These are phyloP conservation scores for Neoniphon sammara DNA, from an alignment of 2,797 vertebrate genomes.

Conservation along the genomic window DNA sequence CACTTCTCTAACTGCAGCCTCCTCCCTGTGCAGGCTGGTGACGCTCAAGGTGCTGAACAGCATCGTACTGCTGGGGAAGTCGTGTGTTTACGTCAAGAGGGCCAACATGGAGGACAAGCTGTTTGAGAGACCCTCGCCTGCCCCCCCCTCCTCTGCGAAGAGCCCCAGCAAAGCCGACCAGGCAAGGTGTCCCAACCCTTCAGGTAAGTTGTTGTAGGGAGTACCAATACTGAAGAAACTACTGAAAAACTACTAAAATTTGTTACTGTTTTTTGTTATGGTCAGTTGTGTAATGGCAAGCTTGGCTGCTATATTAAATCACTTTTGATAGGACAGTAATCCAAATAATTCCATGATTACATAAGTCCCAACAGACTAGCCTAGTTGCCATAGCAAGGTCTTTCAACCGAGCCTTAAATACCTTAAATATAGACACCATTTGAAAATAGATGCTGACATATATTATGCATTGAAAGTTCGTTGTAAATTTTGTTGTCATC, in stretches of 20 bases:
- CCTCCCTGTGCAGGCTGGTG: slow-evolving; percentile 84
- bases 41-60: slow-evolving; percentile 96
- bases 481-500: neutral
- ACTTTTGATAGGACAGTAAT: neutral
- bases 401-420: neutral
- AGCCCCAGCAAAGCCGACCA: slow-evolving; percentile 78
- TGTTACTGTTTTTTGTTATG: too few species aligned
- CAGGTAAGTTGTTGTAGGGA: slow-evolving; percentile 59
- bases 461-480: neutral
- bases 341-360: neutral
- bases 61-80: slow-evolving; percentile 95
- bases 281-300: too few species aligned
- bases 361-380: neutral
- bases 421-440: neutral
- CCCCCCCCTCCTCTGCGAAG: slow-evolving; percentile 76
- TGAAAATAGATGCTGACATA: neutral
- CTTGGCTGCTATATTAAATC: too few species aligned
- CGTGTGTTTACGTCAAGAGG: slow-evolving; percentile 94
- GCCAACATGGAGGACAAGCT: slow-evolving; percentile 98
- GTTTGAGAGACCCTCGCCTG: slow-evolving; percentile 78
- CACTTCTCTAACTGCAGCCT: neutral
- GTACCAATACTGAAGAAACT: too few species aligned
- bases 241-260: too few species aligned
- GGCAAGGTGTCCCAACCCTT: slow-evolving; percentile 72
- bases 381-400: neutral